Base-by-base conservation (phyloP, 2,888 invertebrate species). In the Lithosia quadra region DNA sequence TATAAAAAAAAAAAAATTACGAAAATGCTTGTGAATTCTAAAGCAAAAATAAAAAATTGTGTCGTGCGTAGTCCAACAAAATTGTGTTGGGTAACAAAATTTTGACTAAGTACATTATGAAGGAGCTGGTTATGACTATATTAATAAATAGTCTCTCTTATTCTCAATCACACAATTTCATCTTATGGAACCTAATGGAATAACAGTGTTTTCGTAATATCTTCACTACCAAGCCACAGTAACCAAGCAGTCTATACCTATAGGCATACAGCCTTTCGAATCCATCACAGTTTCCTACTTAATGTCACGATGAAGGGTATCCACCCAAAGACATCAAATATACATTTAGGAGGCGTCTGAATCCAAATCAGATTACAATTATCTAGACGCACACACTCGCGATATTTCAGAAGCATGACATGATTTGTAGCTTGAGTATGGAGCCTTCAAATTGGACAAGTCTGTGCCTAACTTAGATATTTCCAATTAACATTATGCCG, bases 281-380 rank as follows among this genome's bases (percentile, higher is more conserved):
- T 33, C 28, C 33, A 33, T 15, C 33, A n/a, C 33, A 18, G 9
- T n/a, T 28, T 33, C 58, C n/a, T 33, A 2, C 18, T 33, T 34
- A 58, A 58, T 33, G 15, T 18, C 8, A 34, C 15, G 15, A 13
- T 15, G 34, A 28, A 34, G 9, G 1, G 58, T 58, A n/a, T 15
- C 22, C 15, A 56, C 33, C 18, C 58, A 33, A 58, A 58, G 10
- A 58, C 18, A 58, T 58, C 58, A 58, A 58, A 58, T 33, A 58
- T 58, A 58, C 56, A 56, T 56, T 24, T 56, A 56, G 56, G 56
- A 56, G 56, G 15, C 13, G n/a, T n/a, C n/a, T n/a, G n/a, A n/a
- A 24, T 56, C 24, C 22, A 24, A 56, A 56, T 56, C 56, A 15
- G 56, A 24, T 49, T 49, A 49, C 24, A 56, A 15, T 56, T 24